Evolutionary conservation across 1,140 invertebrate genomes (phyloP), one percentile per base, ranked within the genome.

Genomic region (Zophobas atratus): DNA sequence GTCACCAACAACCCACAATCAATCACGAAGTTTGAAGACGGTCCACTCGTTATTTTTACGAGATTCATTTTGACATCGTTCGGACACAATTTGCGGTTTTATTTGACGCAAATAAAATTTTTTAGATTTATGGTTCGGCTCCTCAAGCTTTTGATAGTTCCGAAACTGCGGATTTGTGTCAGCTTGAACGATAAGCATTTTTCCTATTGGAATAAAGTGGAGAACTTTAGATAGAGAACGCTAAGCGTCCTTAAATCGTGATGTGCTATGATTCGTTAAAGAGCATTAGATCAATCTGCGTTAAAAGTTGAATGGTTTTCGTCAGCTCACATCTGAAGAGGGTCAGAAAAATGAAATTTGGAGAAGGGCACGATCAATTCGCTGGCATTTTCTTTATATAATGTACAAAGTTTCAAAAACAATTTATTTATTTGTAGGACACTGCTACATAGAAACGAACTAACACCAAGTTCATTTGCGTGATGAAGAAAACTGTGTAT

Each of bases 161-260:
- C n/a, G 36, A 38, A 57, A 57, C 56, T 57, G 36, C 36, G 38
- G 57, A 63, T 63, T 63, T 63, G 57, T 63, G 57, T 63, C 57
- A 63, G 57, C 57, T 63, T 63, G 57, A 63, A 63, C 57, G 57
- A 51, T 51, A 51, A 51, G 49, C 49, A 51, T 51, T 51, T 51
- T 51, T 20, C 49, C 4, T 2, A 63, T 63, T 63, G 57, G 51
- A 53, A 53, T 53, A 53, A 53, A 53, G 20, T 33, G 57, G 38
- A 8, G 32, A 63, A 39, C 6, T 63, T 63, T 43, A 41, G 49
- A 46, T 46, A 8, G 3, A 4, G 3, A 46, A 46, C 43, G 6
- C 49, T 51, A 51, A 51, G n/a, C 49, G 20, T 2, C 2, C n/a
- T 20, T 2, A 51, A 51, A 6, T 51, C 49, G 49, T 4, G n/a